Evolutionary conservation across 2,888 invertebrate species (phyloP).

Genomic region (Cheilosia scutellata): DNA sequence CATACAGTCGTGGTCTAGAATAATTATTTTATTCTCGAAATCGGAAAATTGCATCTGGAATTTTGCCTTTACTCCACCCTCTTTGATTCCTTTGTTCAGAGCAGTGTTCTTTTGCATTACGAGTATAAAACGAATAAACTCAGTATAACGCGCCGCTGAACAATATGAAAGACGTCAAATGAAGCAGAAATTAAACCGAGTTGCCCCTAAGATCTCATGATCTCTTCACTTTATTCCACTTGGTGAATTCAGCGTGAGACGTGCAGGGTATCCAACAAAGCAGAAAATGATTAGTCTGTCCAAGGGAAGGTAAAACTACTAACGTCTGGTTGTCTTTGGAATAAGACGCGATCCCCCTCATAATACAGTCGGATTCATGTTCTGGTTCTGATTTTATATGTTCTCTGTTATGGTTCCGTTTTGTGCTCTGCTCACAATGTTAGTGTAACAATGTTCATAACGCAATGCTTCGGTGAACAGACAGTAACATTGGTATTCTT

Average conservation of each 20-base stretch:
- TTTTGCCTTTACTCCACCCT: conserved; percentile 10
- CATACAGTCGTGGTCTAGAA: conserved; percentile 21
- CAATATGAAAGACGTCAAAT: conserved; percentile 59
- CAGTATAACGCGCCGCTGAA: conserved; percentile 5
- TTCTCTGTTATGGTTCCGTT: conserved; percentile 16
- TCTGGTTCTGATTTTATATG: conserved; percentile 63
- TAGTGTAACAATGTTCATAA: conserved; percentile 10
- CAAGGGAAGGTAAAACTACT: conserved; percentile 64
- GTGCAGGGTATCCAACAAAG: conserved; percentile 60
- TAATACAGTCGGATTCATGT: conserved; percentile 52
- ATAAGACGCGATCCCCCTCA: conserved; percentile 27
- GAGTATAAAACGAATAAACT: conserved; percentile 4
- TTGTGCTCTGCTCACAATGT: conserved; percentile 20
- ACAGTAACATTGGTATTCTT: conserved; percentile 6
- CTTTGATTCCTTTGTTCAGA: conserved; percentile 11
- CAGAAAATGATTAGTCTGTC: conserved; percentile 71
- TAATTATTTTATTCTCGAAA: conserved; percentile 64
- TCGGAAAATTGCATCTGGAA: conserved; percentile 72
- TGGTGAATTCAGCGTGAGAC: neutral
- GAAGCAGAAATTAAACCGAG: conserved; percentile 68
- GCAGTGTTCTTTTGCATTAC: conserved; percentile 46
- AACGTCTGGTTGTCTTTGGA: conserved; percentile 32
- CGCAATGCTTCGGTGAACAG: conserved; percentile 54
- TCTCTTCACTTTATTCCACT: conserved; percentile 30
- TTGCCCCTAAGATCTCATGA: conserved; percentile 48